Base-by-base conservation (phyloP, 2,888 invertebrate genomes). In the Cybosia mesomella region DNA sequence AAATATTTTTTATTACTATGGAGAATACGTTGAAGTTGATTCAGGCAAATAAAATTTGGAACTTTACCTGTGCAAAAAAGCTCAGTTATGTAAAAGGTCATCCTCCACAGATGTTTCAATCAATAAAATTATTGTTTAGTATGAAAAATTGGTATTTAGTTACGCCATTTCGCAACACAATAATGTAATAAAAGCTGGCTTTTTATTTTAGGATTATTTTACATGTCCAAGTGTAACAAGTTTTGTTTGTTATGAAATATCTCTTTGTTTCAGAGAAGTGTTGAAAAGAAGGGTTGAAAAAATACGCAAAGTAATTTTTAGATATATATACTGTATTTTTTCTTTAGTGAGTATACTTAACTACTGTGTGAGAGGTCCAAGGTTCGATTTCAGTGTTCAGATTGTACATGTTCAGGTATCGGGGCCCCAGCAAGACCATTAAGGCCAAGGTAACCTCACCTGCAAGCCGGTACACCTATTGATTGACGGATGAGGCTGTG, bases 81-180 rank as follows among this genome's bases (percentile, higher is more conserved):
- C 1, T 7, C 22, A 22, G 59, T 39, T 59, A 59, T 21, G 28
- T 28, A 61, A 61, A 61, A 7, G 32, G 28, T 61, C 11, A 36
- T 36, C 28, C 61, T 13, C 13, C 21, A 32, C 11, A 62, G 49
- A 39, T 59, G 59, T 39, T 24, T 39, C 22, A 59, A 39, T 59
- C 61, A 28, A 62, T 62, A 21, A 24, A n/a, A 61, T 24, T 43
- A 53, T 55, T 24, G 55, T 53, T 21, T 53, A 53, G 49, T 53
- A 32, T 28, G 28, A 49, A 32, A 49, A 62, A 32, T 32, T 32
- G 61, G 0, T 49, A 62, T 53, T 28, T 62, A 62, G 49, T 62
- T 62, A 28, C 21, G 21, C n/a, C 28, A 32, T 49, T 53, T 62
- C 53, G 13, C 18, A 39, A 39, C 39, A 39, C 3, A 10, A 9